Conservation (phyloP, 2,113 vertebrate species). For the Bothrops jararaca region DNA sequence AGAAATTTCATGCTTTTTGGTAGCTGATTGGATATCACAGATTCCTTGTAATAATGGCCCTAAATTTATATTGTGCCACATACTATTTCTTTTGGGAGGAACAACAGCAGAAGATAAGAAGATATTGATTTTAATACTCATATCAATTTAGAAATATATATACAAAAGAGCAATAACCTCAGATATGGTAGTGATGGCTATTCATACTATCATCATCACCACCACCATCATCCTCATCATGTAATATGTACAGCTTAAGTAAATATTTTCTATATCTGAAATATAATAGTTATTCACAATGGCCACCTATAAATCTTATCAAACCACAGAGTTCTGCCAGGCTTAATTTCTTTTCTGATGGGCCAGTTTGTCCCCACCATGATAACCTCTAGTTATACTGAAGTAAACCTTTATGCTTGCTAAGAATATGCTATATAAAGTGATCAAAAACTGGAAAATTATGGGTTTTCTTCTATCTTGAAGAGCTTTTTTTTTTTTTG, state of each 20-base stretch:
- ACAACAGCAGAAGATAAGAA: not conserved
- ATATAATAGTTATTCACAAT: not conserved
- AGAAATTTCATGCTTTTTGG: not conserved
- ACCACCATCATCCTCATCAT: not conserved
- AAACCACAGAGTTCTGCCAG: not conserved
- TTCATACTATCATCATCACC: not conserved
- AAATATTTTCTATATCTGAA: not conserved
- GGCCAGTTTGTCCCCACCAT: not conserved
- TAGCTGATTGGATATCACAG: not conserved
- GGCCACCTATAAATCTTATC: not conserved
- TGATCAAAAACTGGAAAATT: not conserved
- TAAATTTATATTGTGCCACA: not conserved
- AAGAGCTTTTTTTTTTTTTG: constrained; percentile 1
- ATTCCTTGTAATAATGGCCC: not conserved
- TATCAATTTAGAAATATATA: not conserved
- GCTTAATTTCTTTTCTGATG: not conserved
- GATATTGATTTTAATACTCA: not conserved
- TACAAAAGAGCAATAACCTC: not conserved
- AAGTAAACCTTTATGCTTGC: not conserved
- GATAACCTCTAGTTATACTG: not conserved
- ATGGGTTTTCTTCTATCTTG: not conserved
- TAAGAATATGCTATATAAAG: not conserved
- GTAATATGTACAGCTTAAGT: not conserved
- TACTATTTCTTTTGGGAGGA: not conserved
- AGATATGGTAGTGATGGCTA: not conserved